Base-by-base conservation (phyloP, 1,140 invertebrate species). In the Pseudoatta argentina region DNA sequence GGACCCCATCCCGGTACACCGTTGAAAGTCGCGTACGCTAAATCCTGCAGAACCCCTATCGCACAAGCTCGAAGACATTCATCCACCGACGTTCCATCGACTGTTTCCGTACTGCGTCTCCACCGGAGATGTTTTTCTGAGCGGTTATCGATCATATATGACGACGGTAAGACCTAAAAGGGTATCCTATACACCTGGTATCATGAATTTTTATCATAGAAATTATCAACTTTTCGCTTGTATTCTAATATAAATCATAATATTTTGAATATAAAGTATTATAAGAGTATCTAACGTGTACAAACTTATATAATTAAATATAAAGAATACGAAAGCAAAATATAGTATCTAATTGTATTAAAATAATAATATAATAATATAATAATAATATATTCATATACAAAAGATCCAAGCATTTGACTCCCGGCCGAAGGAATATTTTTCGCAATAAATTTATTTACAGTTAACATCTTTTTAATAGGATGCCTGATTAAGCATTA, bases 91-190 rank as follows among this genome's bases (percentile, higher is more conserved):
- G 66, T 89, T 85, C 79, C 75, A 86, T 86, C 81, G 87, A 67
- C 59, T 59, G 83, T 87, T 88, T 89, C 86, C 90, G 90, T 4
- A 39, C 24, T 55, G 18, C n/a, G 64, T 27, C 55, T 85, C 53
- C 51, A 61, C 63, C 88, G 90, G 87, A 91, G 87, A 91, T 91
- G 81, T 85, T 91, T 83, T 78, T 77, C 55, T 79, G 89, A 87
- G 78, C 82, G 76, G 81, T 91, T 89, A 91, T 91, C 89, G 90
- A 91, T 88, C 79, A 88, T 34, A n/a, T 39, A 39, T 0, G 6
- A 39, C 34, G 27, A 39, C 53, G 57, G 63, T 53, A 69, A 55
- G 53, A 57, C 48, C 21, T 53, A 66, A 53, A 73, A 59, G 57
- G 14, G 24, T 71, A 39, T 48, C 24, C 30, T 76, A 8, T 53